Conservation (phyloP, 1,140 invertebrate species). For the Trissolcus basalis region DNA sequence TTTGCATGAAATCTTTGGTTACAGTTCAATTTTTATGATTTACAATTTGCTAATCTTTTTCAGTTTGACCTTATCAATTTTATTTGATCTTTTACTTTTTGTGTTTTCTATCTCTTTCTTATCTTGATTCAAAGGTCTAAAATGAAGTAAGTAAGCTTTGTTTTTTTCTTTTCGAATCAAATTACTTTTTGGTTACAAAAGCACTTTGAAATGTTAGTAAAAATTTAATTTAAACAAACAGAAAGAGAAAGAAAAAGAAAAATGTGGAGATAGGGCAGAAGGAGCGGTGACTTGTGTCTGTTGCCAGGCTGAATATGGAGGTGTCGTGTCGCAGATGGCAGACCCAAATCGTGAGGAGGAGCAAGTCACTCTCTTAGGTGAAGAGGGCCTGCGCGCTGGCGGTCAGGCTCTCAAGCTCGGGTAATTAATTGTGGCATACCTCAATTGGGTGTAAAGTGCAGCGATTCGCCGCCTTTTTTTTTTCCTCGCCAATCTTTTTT, state of each 20-base stretch:
- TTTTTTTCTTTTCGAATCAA: neutral
- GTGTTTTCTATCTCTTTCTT: slow-evolving; percentile 49
- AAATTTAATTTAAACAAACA: slow-evolving; percentile 8
- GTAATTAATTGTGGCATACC: slow-evolving; percentile 80
- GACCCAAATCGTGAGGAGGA: slow-evolving; percentile 94
- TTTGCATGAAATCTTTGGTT: slow-evolving; percentile 29
- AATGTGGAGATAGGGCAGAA: slow-evolving; percentile 70
- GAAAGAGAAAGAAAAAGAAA: slow-evolving; percentile 48
- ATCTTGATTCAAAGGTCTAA: slow-evolving; percentile 39
- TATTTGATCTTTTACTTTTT: slow-evolving; percentile 11
- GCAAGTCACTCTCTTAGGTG: slow-evolving; percentile 93
- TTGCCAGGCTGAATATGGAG: slow-evolving; percentile 81
- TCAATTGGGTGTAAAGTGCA: slow-evolving; percentile 64
- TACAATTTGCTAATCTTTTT: too few relatives aligned
- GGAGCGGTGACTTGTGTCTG: slow-evolving; percentile 77
- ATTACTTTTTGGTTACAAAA: too few relatives aligned
- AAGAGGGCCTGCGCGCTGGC: slow-evolving; percentile 93
- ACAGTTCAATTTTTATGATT: too few relatives aligned
- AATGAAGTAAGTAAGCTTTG: slow-evolving; percentile 9
- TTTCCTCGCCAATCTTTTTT: too few relatives aligned
- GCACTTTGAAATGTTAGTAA: too few relatives aligned
- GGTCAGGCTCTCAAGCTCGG: slow-evolving; percentile 96
- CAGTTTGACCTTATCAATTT: slow-evolving; percentile 4
- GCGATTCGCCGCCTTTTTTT: slow-evolving; percentile 49
- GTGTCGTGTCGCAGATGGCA: slow-evolving; percentile 87